These are phyloP conservation scores for Barnardius zonarius DNA, from an alignment of 2,113 vertebrate species.

Conservation along the genomic window DNA sequence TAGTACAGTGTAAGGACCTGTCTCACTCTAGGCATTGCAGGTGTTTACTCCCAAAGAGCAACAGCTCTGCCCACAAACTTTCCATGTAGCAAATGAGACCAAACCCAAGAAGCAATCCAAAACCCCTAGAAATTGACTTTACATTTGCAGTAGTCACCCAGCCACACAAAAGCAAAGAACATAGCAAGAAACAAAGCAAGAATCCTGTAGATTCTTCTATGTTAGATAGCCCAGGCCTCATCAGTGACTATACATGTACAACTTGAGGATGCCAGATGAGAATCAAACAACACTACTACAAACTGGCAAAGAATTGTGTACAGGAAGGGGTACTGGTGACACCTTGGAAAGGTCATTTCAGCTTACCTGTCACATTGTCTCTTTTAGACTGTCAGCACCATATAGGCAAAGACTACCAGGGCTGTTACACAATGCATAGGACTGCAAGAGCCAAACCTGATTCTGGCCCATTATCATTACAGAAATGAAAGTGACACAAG, in stretches of 20 bases:
- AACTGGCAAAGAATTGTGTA: neutral
- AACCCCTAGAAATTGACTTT: neutral
- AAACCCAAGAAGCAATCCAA: neutral
- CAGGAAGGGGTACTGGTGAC: neutral
- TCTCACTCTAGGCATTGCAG: neutral
- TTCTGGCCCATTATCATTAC: neutral
- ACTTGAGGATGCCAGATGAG: neutral
- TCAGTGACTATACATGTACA: accelerated
- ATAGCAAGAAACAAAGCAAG: neutral
- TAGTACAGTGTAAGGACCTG: neutral
- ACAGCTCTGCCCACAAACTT: neutral
- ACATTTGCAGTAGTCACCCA: neutral
- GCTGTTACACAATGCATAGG: neutral
- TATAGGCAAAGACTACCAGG: neutral
- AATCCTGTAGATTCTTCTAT: neutral
- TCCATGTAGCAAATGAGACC: accelerated
- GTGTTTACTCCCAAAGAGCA: neutral
- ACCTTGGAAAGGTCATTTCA: neutral
- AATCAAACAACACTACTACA: neutral
- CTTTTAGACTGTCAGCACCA: neutral
- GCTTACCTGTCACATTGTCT: neutral
- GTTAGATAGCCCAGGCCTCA: neutral
- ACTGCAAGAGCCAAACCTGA: neutral
- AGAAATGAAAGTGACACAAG: neutral
- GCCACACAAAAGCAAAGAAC: neutral